Evolutionary conservation across 2,113 vertebrate species (phyloP).

Genomic region (Toxostoma redivivum): DNA sequence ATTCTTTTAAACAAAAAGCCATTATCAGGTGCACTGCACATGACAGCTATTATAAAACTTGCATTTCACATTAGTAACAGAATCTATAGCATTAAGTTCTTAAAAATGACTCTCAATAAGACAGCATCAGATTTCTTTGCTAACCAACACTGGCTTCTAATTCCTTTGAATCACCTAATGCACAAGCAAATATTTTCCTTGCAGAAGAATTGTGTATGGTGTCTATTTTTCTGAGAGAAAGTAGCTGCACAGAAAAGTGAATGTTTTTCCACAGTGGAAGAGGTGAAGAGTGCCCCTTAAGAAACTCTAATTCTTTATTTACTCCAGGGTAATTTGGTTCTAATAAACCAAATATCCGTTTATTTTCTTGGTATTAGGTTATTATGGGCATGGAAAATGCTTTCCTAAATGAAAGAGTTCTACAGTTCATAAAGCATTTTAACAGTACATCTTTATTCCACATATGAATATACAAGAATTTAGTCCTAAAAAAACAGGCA

Average conservation of each 20-base stretch:
- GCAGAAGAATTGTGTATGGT: not conserved
- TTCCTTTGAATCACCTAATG: not conserved
- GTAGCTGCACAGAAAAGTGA: not conserved
- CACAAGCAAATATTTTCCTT: slow-evolving; percentile 11
- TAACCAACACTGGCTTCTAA: not conserved
- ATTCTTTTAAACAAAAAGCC: not conserved
- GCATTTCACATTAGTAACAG: not conserved
- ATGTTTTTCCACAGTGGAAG: not conserved
- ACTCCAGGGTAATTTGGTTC: not conserved
- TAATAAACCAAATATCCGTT: slow-evolving; percentile 18
- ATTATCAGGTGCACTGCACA: not conserved
- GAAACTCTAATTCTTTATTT: slow-evolving; percentile 6
- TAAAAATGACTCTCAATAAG: not conserved
- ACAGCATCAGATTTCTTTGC: not conserved
- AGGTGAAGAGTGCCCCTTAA: not conserved
- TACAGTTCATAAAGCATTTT: not conserved
- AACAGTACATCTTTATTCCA: slow-evolving; percentile 24
- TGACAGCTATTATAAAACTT: not conserved
- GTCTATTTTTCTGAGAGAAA: not conserved
- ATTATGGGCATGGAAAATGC: slow-evolving; percentile 4
- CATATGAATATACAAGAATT: not conserved
- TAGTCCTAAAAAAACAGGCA: not conserved
- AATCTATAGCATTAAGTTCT: not conserved
- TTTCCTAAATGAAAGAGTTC: not conserved
- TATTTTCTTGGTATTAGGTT: not conserved